These are phyloP conservation scores for Ormyrus thymus DNA, from an alignment of 2,888 invertebrate species.

Conservation along the genomic window DNA sequence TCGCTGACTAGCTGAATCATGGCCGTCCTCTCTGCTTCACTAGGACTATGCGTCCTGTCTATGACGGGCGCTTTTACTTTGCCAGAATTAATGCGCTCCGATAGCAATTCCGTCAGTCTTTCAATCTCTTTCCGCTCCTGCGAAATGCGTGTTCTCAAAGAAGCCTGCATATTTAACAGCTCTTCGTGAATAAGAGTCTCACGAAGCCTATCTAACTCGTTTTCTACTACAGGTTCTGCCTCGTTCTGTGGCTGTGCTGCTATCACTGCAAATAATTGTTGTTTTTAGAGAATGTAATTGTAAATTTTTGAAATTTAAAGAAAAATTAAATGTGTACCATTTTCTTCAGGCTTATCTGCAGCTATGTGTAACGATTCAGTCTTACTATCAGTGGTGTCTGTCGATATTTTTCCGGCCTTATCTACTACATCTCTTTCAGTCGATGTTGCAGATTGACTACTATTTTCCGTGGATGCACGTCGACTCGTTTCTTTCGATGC, in stretches of 20 bases:
- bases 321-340: conserved; percentile 37
- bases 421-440: conserved; percentile 56
- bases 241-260: conserved; percentile 33
- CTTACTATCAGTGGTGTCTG: conserved; percentile 52
- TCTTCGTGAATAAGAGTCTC: conserved; percentile 74
- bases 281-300: neutral
- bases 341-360: conserved; percentile 42
- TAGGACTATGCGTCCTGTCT: conserved; percentile 71
- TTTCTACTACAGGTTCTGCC: conserved; percentile 60
- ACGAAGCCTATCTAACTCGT: conserved; percentile 66
- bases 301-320: no score
- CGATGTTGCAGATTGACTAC: conserved; percentile 7
- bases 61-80: conserved; percentile 55
- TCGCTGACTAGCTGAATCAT: conserved; percentile 78
- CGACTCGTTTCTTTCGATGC: conserved; percentile 59
- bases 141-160: conserved; percentile 83
- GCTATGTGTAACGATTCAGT: conserved; percentile 37
- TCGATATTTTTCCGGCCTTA: conserved; percentile 53
- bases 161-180: conserved; percentile 81
- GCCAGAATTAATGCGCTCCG: conserved; percentile 63
- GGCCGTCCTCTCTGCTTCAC: conserved; percentile 76
- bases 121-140: conserved; percentile 85
- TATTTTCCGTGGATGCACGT: conserved; percentile 41
- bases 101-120: conserved; percentile 75
- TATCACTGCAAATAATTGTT: conserved; percentile 11